A percentile compares a stretch with the other conserved stretches of the same genome.
phyloP scores from a whole-genome alignment of 1,140 invertebrate genomes.

The Drosophila grimshawi region DNA sequence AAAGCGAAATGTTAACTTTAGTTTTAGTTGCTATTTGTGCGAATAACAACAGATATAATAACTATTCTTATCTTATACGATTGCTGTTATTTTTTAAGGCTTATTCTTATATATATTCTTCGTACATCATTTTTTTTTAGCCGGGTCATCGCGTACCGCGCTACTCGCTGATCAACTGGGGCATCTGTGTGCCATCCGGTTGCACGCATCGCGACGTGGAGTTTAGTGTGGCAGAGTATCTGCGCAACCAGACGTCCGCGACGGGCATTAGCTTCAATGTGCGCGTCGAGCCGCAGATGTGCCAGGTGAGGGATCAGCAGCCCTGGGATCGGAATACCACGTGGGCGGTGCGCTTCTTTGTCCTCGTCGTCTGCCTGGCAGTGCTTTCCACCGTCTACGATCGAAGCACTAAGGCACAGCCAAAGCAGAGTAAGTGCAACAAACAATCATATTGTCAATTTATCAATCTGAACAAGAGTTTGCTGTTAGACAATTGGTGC shows the following conservation, averaged over 20 bases:
- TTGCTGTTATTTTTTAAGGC: not conserved
- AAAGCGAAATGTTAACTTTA: too few species aligned
- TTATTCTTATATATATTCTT: not conserved
- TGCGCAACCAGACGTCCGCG: slow-evolving; percentile 83
- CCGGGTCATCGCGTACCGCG: slow-evolving; percentile 88
- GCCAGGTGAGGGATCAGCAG: slow-evolving; percentile 85
- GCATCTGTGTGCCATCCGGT: slow-evolving; percentile 87
- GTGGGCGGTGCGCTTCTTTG: slow-evolving; percentile 85
- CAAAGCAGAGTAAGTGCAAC: slow-evolving; percentile 69
- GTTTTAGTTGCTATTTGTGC: too few species aligned
- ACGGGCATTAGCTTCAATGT: slow-evolving; percentile 86
- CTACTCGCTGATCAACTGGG: slow-evolving; percentile 88
- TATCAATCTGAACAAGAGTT: not conserved
- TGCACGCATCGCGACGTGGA: slow-evolving; percentile 87
- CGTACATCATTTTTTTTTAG: slow-evolving; percentile 73
- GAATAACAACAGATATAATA: too few species aligned
- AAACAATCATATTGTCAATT: too few species aligned
- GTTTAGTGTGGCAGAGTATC: slow-evolving; percentile 85
- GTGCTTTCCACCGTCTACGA: slow-evolving; percentile 81
- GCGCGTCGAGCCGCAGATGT: slow-evolving; percentile 87
- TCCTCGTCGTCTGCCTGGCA: slow-evolving; percentile 69
- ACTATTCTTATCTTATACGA: too few species aligned
- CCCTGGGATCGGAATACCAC: slow-evolving; percentile 83
- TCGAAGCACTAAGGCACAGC: slow-evolving; percentile 64
- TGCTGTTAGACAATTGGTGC: slow-evolving; percentile 84